Evolutionary conservation across 2,113 vertebrate species (phyloP).

Genomic region (Hippotragus niger): DNA sequence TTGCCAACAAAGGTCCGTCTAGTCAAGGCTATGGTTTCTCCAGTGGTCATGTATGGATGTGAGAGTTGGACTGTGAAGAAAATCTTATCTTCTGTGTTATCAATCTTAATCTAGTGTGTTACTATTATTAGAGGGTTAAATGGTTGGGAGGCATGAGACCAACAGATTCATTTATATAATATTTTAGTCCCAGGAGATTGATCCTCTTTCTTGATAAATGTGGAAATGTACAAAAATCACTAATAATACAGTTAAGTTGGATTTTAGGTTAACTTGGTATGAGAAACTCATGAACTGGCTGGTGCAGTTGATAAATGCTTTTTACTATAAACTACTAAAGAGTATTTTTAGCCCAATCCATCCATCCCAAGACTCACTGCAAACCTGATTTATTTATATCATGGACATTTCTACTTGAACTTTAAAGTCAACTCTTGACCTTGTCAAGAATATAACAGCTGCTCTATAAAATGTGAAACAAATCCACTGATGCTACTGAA

Average conservation of each 20-base stretch:
- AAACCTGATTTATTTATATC: not conserved
- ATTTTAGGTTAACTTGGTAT: not conserved
- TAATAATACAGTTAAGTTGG: not conserved
- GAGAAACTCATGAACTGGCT: not conserved
- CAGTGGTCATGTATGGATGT: too few relatives aligned
- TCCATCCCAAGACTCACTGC: not conserved
- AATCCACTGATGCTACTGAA: not conserved
- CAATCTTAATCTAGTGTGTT: not conserved
- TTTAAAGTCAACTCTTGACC: not conserved
- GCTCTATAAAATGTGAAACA: not conserved
- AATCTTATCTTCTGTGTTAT: too few relatives aligned
- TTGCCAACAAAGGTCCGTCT: too few relatives aligned
- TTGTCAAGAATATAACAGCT: not conserved
- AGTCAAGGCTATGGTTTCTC: too few relatives aligned
- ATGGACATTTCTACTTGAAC: not conserved
- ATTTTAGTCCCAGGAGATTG: not conserved
- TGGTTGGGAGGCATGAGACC: not conserved
- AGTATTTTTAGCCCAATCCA: not conserved
- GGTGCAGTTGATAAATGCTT: not conserved
- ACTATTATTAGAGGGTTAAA: not conserved
- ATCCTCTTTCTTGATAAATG: not conserved
- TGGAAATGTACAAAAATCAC: not conserved
- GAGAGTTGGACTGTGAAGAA: too few relatives aligned
- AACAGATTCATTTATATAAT: not conserved
- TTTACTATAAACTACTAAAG: not conserved